Evolutionary conservation across 2,113 vertebrate species (phyloP), one percentile per base, ranked within the genome.

Genomic region (Castor canadensis): DNA sequence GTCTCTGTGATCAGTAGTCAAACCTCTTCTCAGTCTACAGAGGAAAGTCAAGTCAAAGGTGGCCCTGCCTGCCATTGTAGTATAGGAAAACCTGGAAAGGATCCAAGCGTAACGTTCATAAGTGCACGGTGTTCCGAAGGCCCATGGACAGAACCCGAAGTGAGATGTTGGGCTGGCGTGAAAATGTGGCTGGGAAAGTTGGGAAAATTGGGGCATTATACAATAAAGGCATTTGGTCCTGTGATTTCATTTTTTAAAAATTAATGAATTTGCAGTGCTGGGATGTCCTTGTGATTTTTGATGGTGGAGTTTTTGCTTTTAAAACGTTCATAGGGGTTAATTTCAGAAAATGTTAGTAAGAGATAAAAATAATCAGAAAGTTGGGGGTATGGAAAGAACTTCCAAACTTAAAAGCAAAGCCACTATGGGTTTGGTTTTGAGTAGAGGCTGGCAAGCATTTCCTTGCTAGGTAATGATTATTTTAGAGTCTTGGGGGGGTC

Each of bases 311-410:
- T 71, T 89, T 82, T 97, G 40, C 86, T 72, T 77, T 95, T 72
- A 75, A 73, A 80, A 47, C 6, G 40, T 80, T 80, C 24, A 40
- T 69, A 75, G 43, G 45, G 13, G 62, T 85, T 92, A 67, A 79
- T 90, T 87, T 95, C 73, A 69, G 85, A 64, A 95, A 86, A 86
- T 49, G 13, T 58, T 76, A 62, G 35, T 67, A 82, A 69, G 54
- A 26, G n/a, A 82, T 67, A 11, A 87, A 75, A 76, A 87, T 67
- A 56, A 24, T 45, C 1, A 49, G 77, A 47, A 66, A 87, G n/a
- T 58, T 54, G 49, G 89, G 11, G 5, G 24, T 43, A 0, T n/a
- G 43, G 32, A 26, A 93, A 92, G 67, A 75, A 24, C 56, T 76
- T 15, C 49, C 43, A 95, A 83, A 30, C 56, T 62, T 24, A 38